Evolutionary conservation across 2,888 invertebrate genomes (phyloP).

Genomic region (Pardosa pseudoannulata): DNA sequence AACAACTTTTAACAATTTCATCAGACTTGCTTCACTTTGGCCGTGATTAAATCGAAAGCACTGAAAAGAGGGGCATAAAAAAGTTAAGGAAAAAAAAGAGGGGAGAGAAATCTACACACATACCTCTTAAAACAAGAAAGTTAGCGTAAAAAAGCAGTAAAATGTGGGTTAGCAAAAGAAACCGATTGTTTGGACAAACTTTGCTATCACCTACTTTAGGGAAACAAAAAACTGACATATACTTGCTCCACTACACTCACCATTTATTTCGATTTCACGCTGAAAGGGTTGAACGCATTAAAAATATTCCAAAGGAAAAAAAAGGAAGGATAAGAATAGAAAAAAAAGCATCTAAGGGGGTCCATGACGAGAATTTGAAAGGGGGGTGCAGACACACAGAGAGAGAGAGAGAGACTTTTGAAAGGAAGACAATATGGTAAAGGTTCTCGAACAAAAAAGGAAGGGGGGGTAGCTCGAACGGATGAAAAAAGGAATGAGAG

Average conservation of each 20-base stretch:
- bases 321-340: background rate
- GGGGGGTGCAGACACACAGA: no score
- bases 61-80: background rate
- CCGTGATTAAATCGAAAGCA: background rate
- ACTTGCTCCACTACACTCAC: conserved; percentile 43
- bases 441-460: conserved; percentile 19
- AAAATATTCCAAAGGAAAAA: conserved; percentile 34
- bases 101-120: background rate
- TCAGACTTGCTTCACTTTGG: background rate
- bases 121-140: conserved; percentile 18
- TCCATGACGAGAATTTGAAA: conserved; percentile 16
- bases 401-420: conserved; percentile 14
- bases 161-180: conserved; percentile 21
- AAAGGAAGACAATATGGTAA: conserved; percentile 63
- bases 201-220: conserved; percentile 49
- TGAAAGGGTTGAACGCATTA: conserved; percentile 49
- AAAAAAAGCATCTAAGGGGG: conserved; percentile 4
- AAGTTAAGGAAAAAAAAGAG: background rate
- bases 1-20: background rate
- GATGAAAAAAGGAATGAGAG: background rate
- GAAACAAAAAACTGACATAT: conserved; percentile 14
- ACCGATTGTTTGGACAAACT: conserved; percentile 64
- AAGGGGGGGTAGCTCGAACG: no score
- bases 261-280: conserved; percentile 72
- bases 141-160: conserved; percentile 22